Base-by-base conservation (phyloP, 2,888 invertebrate genomes). In the Drosophila pseudotakahashii region DNA sequence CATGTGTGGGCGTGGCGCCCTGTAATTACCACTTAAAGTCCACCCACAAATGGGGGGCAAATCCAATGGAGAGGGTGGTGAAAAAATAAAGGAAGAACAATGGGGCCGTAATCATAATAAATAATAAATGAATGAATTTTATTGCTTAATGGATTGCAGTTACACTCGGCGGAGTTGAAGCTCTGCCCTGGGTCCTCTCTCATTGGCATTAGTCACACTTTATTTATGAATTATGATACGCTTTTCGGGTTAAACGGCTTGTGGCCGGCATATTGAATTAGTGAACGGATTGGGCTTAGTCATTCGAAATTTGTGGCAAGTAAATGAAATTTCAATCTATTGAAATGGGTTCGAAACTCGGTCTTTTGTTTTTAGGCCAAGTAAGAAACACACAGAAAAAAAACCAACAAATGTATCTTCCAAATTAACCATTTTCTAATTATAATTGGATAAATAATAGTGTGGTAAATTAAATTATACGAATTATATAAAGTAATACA, bases 121-220 rank as follows among this genome's bases (percentile, higher is more conserved):
- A 89, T 89, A 89, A 87, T 87, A 89, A 87, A 89, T 82, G 82
- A 70, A 84, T 84, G 82, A 70, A 84, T 84, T 87, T 87, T 87
- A 87, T 89, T 87, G 85, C 89, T 84, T 80, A 81, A 87, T 78
- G 81, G 87, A 88, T 89, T 87, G 75, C 77, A 82, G 88, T 88
- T 88, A 88, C 84, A 87, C 76, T 81, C 77, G 69, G 54, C 59
- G 75, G 68, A 70, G 69, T 53, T 68, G 70, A 51, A 69, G 60
- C 39, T 70, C 47, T 69, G 62, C 59, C 41, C 51, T n/a, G 53
- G 39, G 57, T 47, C 41, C 64, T 68, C 61, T 73, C 48, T 68
- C 79, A 62, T 68, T 75, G 73, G 80, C 88, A 85, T 89, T 89
- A 89, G 89, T 85, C 89, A 85, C 89, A 88, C 85, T 88, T 88